phyloP scores from a whole-genome alignment of 2,113 vertebrate genomes.

The Brachypodius melanocephalos region DNA sequence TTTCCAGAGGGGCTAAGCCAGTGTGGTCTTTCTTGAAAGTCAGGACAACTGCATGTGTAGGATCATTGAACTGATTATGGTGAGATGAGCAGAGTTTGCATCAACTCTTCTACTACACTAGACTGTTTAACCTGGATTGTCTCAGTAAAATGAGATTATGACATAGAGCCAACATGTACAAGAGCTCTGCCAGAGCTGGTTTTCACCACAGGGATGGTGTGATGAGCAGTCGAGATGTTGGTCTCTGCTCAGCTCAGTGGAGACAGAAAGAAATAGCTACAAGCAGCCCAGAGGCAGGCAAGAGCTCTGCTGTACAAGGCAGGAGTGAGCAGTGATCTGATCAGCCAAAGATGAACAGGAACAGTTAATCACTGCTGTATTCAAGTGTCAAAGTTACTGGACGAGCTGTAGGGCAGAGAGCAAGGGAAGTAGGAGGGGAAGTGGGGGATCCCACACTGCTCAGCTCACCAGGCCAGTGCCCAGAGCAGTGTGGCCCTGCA shows the following conservation, averaged over 20 bases:
- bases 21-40: background rate
- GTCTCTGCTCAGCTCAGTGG: background rate
- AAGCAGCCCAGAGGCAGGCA: background rate
- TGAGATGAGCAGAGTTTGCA: background rate
- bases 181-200: background rate
- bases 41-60: background rate
- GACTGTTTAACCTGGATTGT: background rate
- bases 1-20: background rate
- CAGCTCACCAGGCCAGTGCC: background rate
- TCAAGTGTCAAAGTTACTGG: background rate
- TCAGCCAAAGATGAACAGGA: background rate
- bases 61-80: background rate
- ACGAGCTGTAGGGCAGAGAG: background rate
- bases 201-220: background rate
- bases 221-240: accelerated
- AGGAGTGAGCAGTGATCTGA: background rate
- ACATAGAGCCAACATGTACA: background rate
- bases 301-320: background rate
- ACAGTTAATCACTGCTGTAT: background rate
- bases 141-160: background rate
- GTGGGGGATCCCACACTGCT: accelerated
- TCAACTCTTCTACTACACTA: background rate
- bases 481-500: background rate
- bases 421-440: background rate
- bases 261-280: background rate